Evolutionary conservation across 2,888 invertebrate genomes (phyloP).

Genomic region (Synergus itoensis): DNA sequence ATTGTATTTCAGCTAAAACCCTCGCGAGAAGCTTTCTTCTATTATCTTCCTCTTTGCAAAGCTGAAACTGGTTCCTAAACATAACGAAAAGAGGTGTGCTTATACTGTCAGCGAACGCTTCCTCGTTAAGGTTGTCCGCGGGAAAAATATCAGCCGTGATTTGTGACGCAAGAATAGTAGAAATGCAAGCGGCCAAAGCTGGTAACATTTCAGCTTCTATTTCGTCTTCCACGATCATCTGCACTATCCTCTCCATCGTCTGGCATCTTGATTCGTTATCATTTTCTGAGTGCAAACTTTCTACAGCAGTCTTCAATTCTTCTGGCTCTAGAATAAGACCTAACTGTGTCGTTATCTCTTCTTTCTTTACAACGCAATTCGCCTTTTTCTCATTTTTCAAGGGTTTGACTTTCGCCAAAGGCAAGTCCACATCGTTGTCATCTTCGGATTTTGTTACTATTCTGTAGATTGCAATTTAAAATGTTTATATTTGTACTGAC

Average conservation of each 20-base stretch:
- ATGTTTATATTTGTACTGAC: background rate
- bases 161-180: slow-evolving; percentile 80
- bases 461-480: slow-evolving; percentile 56
- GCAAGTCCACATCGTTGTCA: slow-evolving; percentile 88
- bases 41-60: slow-evolving; percentile 85
- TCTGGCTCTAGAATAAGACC: slow-evolving; percentile 76
- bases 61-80: slow-evolving; percentile 89
- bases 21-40: slow-evolving; percentile 88
- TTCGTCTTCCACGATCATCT: slow-evolving; percentile 82
- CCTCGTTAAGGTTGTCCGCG: slow-evolving; percentile 80
- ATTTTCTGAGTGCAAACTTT: slow-evolving; percentile 81
- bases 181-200: slow-evolving; percentile 81
- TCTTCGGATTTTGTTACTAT: slow-evolving; percentile 78
- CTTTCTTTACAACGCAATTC: slow-evolving; percentile 70
- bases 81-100: slow-evolving; percentile 92
- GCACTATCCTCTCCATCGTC: slow-evolving; percentile 83
- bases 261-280: slow-evolving; percentile 82
- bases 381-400: slow-evolving; percentile 77
- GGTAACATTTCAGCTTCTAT: slow-evolving; percentile 82
- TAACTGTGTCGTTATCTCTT: slow-evolving; percentile 70
- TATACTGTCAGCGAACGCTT: slow-evolving; percentile 86
- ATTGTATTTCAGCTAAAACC: slow-evolving; percentile 86
- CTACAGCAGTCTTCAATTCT: slow-evolving; percentile 80
- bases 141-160: slow-evolving; percentile 80
- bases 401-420: slow-evolving; percentile 87